phyloP scores from a whole-genome alignment of 2,113 vertebrate genomes.

The Oostethus manadensis region DNA sequence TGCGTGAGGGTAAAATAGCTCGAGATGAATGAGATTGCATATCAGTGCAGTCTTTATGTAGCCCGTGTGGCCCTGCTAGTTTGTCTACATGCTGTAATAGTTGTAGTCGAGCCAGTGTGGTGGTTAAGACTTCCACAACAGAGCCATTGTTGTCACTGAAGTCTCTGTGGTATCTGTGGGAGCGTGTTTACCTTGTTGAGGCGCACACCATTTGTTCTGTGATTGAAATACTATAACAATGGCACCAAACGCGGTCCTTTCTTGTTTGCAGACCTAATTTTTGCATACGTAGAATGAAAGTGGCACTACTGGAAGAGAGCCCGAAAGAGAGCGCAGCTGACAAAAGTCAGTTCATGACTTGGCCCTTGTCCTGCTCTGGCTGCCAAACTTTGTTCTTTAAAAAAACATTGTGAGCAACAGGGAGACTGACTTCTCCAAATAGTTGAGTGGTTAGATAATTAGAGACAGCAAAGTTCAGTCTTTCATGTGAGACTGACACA shows the following conservation, averaged over 20 bases:
- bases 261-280: constrained; percentile 7
- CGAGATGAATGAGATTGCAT: constrained; percentile 50
- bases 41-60: constrained; percentile 48
- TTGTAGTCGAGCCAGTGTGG: constrained; percentile 32
- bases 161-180: constrained; percentile 41
- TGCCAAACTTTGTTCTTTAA: constrained; percentile 35
- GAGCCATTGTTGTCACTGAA: constrained; percentile 46
- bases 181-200: constrained; percentile 55
- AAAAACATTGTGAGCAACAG: constrained; percentile 34
- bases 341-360: constrained; percentile 45
- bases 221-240: constrained; percentile 51
- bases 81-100: constrained; percentile 61
- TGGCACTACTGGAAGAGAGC: constrained; percentile 27
- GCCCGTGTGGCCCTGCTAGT: constrained; percentile 38
- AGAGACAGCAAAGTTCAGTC: constrained; percentile 15
- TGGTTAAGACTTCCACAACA: constrained; percentile 46
- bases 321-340: constrained; percentile 29
- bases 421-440: constrained; percentile 28
- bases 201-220: constrained; percentile 40
- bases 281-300: constrained; percentile 37
- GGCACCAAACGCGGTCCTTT: constrained; percentile 18
- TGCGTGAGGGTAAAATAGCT: constrained; percentile 36
- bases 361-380: constrained; percentile 11
- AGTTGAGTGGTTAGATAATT: constrained; percentile 29
- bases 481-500: constrained; percentile 14